Base-by-base conservation (phyloP, 2,888 invertebrate genomes). In the Drosophila diplacantha region DNA sequence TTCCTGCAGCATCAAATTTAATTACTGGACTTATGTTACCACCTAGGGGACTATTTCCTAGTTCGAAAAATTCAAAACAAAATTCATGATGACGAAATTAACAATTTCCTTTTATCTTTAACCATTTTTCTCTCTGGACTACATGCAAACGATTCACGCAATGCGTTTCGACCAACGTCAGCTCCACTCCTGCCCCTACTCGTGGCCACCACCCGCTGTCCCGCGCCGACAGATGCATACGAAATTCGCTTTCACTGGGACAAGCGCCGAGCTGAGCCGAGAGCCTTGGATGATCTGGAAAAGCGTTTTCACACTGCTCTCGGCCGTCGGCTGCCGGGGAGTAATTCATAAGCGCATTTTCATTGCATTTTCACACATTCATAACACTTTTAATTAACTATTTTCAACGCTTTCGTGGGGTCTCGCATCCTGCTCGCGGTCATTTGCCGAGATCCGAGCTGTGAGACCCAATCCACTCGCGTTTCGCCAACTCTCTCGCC, bases 191-290 rank as follows among this genome's bases (percentile, higher is more conserved):
- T 12, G 5, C 18, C 34, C 46, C 31, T 31, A 3, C 56, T 29
- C 5, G 26, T 16, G 29, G 43, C 55, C 7, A n/a, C 41, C 57
- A 14, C 43, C 32, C 50, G 26, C 37, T 43, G 50, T 44, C 58
- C 31, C 39, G 22, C 29, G 26, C 20, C 49, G 31, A 22, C 37
- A 50, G 52, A 63, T 75, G 78, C 71, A 72, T 69, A 74, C 65
- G 59, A 70, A 71, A 77, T 82, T 82, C 81, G 83, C 80, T 81
- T 81, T 81, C 80, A 81, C 80, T 80, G 73, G 31, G 57, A 44
- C 41, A 37, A 47, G 32, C 24, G 24, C 8, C 43, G 20, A 38
- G 38, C 47, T 49, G 52, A 53, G 50, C 52, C 31, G 54, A 14
- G 39, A 32, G 55, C 58, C 63, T 49, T 50, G 65, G 67, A 50